Conservation (phyloP, 2,888 invertebrate genomes). For the Hirtodrosophila alboralis region DNA sequence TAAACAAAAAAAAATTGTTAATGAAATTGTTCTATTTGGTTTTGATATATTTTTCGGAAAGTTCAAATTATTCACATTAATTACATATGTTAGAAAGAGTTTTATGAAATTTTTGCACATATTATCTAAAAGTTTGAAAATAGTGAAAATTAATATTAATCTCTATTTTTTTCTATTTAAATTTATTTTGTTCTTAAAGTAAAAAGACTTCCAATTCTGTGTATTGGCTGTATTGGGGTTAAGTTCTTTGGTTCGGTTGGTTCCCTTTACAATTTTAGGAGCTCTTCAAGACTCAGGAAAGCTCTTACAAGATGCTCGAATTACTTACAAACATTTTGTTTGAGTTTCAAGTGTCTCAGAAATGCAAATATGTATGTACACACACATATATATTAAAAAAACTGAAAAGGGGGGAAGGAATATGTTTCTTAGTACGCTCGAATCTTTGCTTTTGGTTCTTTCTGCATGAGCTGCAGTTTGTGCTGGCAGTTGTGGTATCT, state of each 20-base stretch:
- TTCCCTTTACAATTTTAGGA: background rate
- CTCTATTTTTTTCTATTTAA: too few species aligned
- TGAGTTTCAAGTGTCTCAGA: slow-evolving; percentile 26
- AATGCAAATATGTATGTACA: slow-evolving; percentile 37
- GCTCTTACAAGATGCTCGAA: slow-evolving; percentile 6
- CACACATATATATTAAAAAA: slow-evolving; percentile 21
- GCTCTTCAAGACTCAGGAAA: background rate
- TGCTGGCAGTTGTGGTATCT: slow-evolving; percentile 40
- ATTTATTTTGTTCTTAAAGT: background rate
- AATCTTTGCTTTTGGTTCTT: slow-evolving; percentile 4
- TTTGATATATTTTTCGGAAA: too few species aligned
- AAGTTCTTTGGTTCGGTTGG: slow-evolving; percentile 1
- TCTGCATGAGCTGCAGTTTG: slow-evolving; percentile 27
- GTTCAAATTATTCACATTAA: too few species aligned
- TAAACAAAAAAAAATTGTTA: too few species aligned
- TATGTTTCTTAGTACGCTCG: slow-evolving; percentile 24
- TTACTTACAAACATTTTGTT: slow-evolving; percentile 13
- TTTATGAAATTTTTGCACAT: too few species aligned
- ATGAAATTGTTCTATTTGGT: too few species aligned
- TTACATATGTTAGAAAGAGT: too few species aligned
- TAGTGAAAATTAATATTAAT: too few species aligned
- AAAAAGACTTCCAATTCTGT: background rate
- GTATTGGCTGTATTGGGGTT: background rate
- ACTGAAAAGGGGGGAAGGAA: background rate
- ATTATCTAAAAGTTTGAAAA: too few species aligned